Evolutionary conservation across 2,797 vertebrate genomes (phyloP).

Genomic region (Astyanax mexicanus): DNA sequence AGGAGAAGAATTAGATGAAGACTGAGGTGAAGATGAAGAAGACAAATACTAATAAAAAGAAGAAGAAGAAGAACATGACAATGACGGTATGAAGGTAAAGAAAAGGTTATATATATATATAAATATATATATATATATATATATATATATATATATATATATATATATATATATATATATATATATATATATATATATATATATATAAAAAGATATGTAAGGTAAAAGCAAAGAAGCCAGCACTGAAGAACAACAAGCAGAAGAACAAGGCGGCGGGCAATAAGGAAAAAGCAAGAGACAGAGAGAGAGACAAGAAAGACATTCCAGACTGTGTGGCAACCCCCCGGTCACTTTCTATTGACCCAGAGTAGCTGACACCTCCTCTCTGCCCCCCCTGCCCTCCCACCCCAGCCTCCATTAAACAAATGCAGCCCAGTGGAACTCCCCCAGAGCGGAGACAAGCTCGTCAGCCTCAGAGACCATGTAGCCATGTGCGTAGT

Average conservation of each 20-base stretch:
- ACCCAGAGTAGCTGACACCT: conserved; percentile 32
- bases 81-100: no score
- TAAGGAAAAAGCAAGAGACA: background rate
- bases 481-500: background rate
- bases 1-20: background rate
- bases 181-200: no score
- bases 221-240: no score
- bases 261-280: background rate
- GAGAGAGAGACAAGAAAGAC: background rate
- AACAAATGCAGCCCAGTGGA: conserved; percentile 32
- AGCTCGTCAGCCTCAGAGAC: conserved; percentile 13
- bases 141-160: no score
- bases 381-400: background rate
- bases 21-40: background rate
- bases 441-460: conserved; percentile 16
- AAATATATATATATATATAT: no score
- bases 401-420: conserved; percentile 21
- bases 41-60: no score
- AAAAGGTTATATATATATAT: no score
- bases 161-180: no score
- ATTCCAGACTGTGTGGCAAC: conserved; percentile 59
- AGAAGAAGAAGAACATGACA: no score
- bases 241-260: background rate
- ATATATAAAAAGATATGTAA: background rate
- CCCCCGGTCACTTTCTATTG: conserved; percentile 29